Evolutionary conservation across 2,888 invertebrate genomes (phyloP), one percentile per base, ranked within the genome.

Genomic region (Yponomeuta evonymella): DNA sequence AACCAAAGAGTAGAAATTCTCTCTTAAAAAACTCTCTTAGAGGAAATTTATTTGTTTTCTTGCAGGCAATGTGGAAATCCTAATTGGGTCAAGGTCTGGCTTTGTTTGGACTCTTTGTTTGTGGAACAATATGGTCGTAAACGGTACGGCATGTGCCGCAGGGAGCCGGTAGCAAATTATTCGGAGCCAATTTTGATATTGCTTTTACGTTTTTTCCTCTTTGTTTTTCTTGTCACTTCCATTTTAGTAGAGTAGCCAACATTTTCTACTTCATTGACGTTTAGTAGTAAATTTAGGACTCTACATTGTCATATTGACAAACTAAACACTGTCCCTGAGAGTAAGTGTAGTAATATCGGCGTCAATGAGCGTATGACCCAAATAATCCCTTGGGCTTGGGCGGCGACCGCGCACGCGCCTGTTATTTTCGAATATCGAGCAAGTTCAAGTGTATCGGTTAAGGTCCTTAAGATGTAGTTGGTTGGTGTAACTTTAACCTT

Each of bases 291-390:
- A 8, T 43, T 43, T 43, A 43, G 15, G 23, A 23, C 23, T 0
- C 23, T 0, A 23, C 23, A 23, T 23, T 58, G 5, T 11, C 3
- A 51, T 51, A 15, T 58, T 58, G 51, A 15, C 12, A 1, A 58
- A 58, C 0, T 58, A 4, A 15, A 0, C 51, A 58, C 12, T 15
- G 88, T 78, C 90, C 90, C 90, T 90, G 91, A 83, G 78, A 78
- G 76, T 75, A 76, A 83, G 86, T 85, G 83, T 86, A 80, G 83
- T 85, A 79, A 79, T 77, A 82, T 87, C 85, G 83, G 87, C 78
- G 82, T 79, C 84, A 89, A 86, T 86, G 81, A 84, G 83, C 86
- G 83, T 87, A 83, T 90, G 90, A 91, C 90, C 90, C 80, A 89
- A 85, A 87, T 90, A 85, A 87, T 90, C 83, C 79, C 76, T 79